Base-by-base conservation (phyloP, 2,888 invertebrate species). In the Suillia variegata region DNA sequence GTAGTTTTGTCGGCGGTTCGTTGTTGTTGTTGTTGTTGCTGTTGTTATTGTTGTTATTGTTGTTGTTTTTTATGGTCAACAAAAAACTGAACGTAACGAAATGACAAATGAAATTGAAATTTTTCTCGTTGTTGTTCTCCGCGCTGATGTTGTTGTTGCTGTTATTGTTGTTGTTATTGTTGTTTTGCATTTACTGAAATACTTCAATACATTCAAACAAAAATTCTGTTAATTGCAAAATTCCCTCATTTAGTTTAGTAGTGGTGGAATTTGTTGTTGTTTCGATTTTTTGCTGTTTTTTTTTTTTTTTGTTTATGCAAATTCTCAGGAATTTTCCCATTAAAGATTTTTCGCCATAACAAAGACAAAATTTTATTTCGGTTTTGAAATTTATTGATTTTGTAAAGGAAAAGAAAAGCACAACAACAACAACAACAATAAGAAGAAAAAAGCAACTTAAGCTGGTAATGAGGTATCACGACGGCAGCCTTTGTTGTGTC, bases 91-190 rank as follows among this genome's bases (percentile, higher is more conserved):
- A 70, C 70, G 73, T 70, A 71, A 68, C 75, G 70, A 75, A 73
- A 73, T 73, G 68, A 71, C 73, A 74, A 73, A 73, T 74, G 70
- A 74, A 74, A 73, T 73, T 73, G 67, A 70, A 70, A 71, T 69
- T 72, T 65, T 69, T 66, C 64, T 67, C 64, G 22, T 26, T n/a
- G n/a, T n/a, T n/a, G n/a, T n/a, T n/a, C n/a, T n/a, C n/a, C n/a
- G n/a, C n/a, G n/a, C n/a, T n/a, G n/a, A n/a, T n/a, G n/a, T 45
- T 20, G 21, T 22, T 33, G 51, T 33, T 20, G 51, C 10, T 18
- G 10, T n/a, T n/a, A n/a, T 12, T 17, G 51, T 51, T 31, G 51
- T 33, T 13, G 31, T 17, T 17, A 13, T 51, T 51, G 33, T 24
- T 31, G 4, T 51, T 10, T 31, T 18, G 18, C 5, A 38, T 38